Evolutionary conservation across 2,888 invertebrate species (phyloP), one percentile per base, ranked within the genome.

Genomic region (Nasonovia ribisnigri): DNA sequence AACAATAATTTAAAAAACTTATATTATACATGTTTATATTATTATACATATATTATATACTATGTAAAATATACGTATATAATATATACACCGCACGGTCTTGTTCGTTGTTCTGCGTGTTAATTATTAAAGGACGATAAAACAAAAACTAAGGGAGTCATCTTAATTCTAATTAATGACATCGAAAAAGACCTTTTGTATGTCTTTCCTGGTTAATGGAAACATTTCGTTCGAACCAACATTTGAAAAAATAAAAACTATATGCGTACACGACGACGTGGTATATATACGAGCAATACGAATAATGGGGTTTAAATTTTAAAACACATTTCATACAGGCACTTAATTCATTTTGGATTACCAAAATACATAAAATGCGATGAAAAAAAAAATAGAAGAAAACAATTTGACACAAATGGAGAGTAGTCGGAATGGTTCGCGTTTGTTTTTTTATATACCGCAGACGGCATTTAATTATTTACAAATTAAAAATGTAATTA

Each of bases 131-230:
- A 57, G 46, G n/a, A 86, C 84, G 84, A 84, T 48, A 43, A 84
- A 91, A 91, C 91, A 48, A 84, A 91, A 84, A 84, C 91, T 24
- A 54, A 84, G 54, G 43, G 24, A 91, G 84, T 84, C 91, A 16
- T 91, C 91, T 91, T 91, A 84, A 91, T 91, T 84, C 84, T 91
- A 57, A 91, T 91, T 91, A 91, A 91, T 91, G 91, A 84, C 84
- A n/a, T 91, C 84, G 84, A 54, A 84, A 57, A n/a, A 51, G 42
- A 77, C 36, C 42, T 91, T 90, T 91, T 84, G 42, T 91, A 43
- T 24, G 57, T 24, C 67, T 67, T n/a, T 46, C n/a, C 46, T 6
- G n/a, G 57, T 24, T 51, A 54, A 57, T 88, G 88, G 57, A 88
- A 88, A 88, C 57, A 57, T 26, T 90, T 36, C 77, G 26, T 77